A percentile compares a stretch with the other conserved stretches of the same genome.
Evolutionary conservation across 2,888 invertebrate species (phyloP).

Genomic region (Drosophila austrosaltans): DNA sequence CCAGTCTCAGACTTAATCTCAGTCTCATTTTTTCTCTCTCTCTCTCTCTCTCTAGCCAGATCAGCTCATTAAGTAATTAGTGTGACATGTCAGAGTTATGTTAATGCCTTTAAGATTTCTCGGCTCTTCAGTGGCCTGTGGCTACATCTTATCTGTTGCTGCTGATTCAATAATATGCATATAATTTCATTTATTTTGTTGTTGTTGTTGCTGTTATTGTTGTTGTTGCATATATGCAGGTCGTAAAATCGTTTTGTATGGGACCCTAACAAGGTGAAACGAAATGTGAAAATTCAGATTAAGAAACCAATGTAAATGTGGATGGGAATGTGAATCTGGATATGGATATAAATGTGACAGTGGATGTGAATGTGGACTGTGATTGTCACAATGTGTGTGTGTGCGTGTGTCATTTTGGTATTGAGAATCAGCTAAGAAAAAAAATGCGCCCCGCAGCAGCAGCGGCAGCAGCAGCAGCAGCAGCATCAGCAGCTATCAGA

Average conservation of each 20-base stretch:
- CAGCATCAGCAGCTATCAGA: slow-evolving; percentile 49
- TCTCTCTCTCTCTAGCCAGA: slow-evolving; percentile 38
- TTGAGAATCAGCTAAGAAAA: slow-evolving; percentile 16
- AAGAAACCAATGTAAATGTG: slow-evolving; percentile 47
- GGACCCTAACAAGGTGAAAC: slow-evolving; percentile 73
- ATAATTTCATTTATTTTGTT: slow-evolving; percentile 65
- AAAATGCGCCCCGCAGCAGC: slow-evolving; percentile 53
- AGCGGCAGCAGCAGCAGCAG: slow-evolving; percentile 15
- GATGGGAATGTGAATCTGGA: slow-evolving; percentile 13
- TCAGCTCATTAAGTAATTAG: slow-evolving; percentile 82
- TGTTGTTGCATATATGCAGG: slow-evolving; percentile 44
- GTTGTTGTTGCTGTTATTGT: slow-evolving; percentile 12
- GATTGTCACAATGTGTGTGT: neutral
- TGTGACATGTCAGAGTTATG: slow-evolving; percentile 82
- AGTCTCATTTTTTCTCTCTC: neutral
- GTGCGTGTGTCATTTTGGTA: slow-evolving; percentile 13
- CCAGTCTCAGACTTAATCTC: neutral
- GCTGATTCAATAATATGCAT: slow-evolving; percentile 56
- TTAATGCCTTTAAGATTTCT: slow-evolving; percentile 68
- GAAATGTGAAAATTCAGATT: slow-evolving; percentile 67
- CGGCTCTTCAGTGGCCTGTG: slow-evolving; percentile 64
- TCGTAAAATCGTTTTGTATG: slow-evolving; percentile 67
- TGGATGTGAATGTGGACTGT: slow-evolving; percentile 1
- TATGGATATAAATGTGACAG: neutral
- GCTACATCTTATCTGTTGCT: slow-evolving; percentile 61